These are phyloP conservation scores for Danaus plexippus DNA, from an alignment of 1,140 invertebrate species.

Conservation along the genomic window DNA sequence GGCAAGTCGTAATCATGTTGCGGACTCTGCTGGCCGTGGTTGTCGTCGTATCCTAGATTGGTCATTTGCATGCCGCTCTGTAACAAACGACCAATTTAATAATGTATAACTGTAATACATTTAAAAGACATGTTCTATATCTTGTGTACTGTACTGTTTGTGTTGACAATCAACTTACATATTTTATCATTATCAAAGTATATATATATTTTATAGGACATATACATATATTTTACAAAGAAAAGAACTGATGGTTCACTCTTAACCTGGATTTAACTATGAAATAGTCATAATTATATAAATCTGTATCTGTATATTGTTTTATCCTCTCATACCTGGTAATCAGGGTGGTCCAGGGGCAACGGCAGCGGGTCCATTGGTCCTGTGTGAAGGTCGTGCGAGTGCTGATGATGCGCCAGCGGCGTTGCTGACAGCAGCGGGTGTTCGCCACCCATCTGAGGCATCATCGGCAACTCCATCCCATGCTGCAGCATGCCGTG, in stretches of 20 bases:
- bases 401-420: constrained; percentile 19
- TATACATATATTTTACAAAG: no score
- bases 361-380: constrained; percentile 49
- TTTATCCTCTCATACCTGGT: constrained; percentile 32
- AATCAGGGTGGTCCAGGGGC: constrained; percentile 47
- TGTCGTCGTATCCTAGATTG: constrained; percentile 85
- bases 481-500: constrained; percentile 42
- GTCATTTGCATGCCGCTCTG: constrained; percentile 73
- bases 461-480: constrained; percentile 69
- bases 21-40: constrained; percentile 77
- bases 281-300: no score
- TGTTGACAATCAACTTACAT: no score
- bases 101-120: neutral
- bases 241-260: no score
- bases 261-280: no score
- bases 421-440: constrained; percentile 26
- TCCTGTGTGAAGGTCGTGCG: constrained; percentile 42
- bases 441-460: constrained; percentile 66
- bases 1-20: constrained; percentile 88
- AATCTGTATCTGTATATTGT: no score
- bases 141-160: no score
- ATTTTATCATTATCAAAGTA: no score
- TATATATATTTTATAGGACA: no score
- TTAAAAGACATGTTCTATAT: no score
- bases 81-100: constrained; percentile 9